Evolutionary conservation across 2,888 invertebrate species (phyloP), one percentile per base, ranked within the genome.

Genomic region (Sicus ferrugineus): DNA sequence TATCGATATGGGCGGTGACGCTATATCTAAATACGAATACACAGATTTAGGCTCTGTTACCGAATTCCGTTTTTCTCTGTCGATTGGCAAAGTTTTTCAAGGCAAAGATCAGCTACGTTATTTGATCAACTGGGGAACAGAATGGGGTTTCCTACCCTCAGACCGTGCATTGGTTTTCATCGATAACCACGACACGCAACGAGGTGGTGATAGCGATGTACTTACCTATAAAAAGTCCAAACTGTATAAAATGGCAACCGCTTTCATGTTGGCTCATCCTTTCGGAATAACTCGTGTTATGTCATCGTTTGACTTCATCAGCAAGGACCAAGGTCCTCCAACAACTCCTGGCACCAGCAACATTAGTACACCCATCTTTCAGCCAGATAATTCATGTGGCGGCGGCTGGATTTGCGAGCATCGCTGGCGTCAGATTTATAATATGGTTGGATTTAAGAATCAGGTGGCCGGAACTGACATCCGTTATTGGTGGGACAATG

Each of bases 181-280:
- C 42, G 96, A 96, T 79, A 97, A 97, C 85, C 96, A 97, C 80
- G 97, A 97, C 82, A 95, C 93, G 80, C 95, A 96, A 83, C 88
- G 96, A 79, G 92, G 91, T 3, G 87, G 86, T 9, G 89, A 89
- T 59, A 87, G 84, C 9, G 81, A 84, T 70, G 89, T 93, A 54
- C 87, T 94, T 11, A 93, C 91, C 2, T 89, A 93, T 83, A 93
- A 92, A 77, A 81, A 85, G 1, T n/a, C 91, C 0, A 90, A 87
- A 78, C 85, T 86, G 16, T 94, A 94, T 84, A 94, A 91, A 83
- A 91, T 88, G 87, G 96, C 96, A 0, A 90, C 90, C 3, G 94
- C 93, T 0, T 96, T 96, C 83, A 95, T 93, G 91, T 87, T 97
- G 84, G 95, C 96, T 0, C 92, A 93, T 88, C 91, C 93, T 0